phyloP scores from a whole-genome alignment of 2,888 invertebrate species.

The Archaeoteleia sp. region DNA sequence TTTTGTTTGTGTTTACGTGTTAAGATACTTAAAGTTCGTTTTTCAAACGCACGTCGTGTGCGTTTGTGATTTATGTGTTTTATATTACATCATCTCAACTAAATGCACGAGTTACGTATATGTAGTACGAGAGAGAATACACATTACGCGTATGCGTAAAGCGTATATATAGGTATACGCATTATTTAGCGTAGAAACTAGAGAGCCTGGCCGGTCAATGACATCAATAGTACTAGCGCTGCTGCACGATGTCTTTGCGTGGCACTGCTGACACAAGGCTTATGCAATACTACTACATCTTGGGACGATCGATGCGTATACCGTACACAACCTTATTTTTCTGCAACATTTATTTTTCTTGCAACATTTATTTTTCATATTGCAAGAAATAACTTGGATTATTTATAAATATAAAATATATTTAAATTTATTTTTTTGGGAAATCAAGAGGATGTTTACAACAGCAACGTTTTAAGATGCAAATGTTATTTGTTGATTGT shows the following conservation, averaged over 20 bases:
- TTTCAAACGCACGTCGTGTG: no score
- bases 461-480: no score
- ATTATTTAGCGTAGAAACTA: constrained; percentile 53
- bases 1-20: no score
- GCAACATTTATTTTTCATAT: no score
- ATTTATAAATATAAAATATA: no score
- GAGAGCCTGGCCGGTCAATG: constrained; percentile 57
- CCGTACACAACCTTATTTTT: no score
- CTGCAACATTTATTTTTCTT: no score
- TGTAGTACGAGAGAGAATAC: constrained; percentile 39
- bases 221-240: constrained; percentile 54
- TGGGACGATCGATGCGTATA: constrained; percentile 35
- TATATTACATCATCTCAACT: constrained; percentile 24
- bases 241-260: constrained; percentile 41
- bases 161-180: constrained; percentile 32
- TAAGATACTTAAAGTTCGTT: no score
- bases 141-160: constrained; percentile 42
- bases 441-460: no score
- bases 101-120: constrained; percentile 35
- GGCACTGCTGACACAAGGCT: constrained; percentile 51
- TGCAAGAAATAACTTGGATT: constrained; percentile 32
- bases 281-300: constrained; percentile 40
- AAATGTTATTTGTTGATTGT: no score
- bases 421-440: no score
- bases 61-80: constrained; percentile 28